Evolutionary conservation across 2,888 invertebrate genomes (phyloP).

Genomic region (Cephus rjabovi): DNA sequence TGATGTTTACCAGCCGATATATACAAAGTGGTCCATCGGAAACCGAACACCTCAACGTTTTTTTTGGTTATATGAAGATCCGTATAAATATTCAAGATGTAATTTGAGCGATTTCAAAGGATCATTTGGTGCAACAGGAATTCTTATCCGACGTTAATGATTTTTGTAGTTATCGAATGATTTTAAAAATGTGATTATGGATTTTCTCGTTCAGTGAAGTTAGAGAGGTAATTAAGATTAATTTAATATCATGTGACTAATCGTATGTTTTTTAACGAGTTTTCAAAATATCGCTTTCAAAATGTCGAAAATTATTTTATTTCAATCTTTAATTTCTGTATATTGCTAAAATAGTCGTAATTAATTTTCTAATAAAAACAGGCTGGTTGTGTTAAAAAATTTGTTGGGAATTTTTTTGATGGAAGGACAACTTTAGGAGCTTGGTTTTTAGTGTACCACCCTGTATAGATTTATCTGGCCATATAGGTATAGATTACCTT

Average conservation of each 20-base stretch:
- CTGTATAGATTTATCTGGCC: not conserved
- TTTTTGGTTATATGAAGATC: not conserved
- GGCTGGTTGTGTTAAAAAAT: not conserved
- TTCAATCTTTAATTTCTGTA: too few relatives aligned
- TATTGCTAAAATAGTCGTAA: too few relatives aligned
- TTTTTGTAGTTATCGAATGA: not conserved
- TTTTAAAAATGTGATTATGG: not conserved
- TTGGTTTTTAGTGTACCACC: not conserved
- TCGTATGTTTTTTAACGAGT: not conserved
- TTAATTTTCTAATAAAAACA: not conserved
- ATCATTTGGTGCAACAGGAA: not conserved
- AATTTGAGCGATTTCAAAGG: not conserved
- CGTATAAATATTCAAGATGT: not conserved
- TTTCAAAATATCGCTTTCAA: not conserved
- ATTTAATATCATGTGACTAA: too few relatives aligned
- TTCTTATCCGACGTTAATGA: not conserved
- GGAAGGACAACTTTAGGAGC: not conserved
- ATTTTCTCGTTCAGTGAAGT: not conserved
- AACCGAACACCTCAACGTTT: not conserved
- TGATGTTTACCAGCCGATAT: not conserved
- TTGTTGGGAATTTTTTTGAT: not conserved
- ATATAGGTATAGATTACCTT: slow-evolving; percentile 18
- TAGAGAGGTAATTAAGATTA: too few relatives aligned
- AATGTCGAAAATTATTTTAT: too few relatives aligned
- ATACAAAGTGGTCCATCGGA: not conserved